Evolutionary conservation across 2,888 invertebrate species (phyloP), one percentile per base, ranked within the genome.

Genomic region (Barypeithes pellucidus): DNA sequence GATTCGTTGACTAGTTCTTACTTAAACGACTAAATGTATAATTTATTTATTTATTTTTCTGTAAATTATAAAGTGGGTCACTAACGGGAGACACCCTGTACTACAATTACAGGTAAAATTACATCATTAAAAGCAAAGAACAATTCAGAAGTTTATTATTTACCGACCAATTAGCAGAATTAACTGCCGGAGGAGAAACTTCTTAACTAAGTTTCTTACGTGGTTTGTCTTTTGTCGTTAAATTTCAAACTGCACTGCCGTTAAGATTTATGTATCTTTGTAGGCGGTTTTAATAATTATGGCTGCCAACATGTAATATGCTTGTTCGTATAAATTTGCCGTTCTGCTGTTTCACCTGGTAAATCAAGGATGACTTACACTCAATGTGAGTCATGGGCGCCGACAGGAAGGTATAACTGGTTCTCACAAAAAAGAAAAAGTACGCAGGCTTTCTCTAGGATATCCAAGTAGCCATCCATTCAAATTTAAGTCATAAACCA

Each of bases 191-290:
- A 24, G 22, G n/a, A 24, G 50, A 24, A 24, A 24, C 12, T 50
- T 50, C 50, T 24, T 24, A 50, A 24, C 22, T 1, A 50, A 50
- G 50, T 50, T 50, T 5, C 24, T 50, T 50, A n/a, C 11, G 20
- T 47, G 18, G 47, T 47, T 16, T 14, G 43, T 45, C 43, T 20
- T 47, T 47, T n/a, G 50, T 50, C 22, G 50, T 20, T 20, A 50
- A 50, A 24, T 50, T 50, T 24, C 50, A 50, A 50, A 24, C n/a
- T 50, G 50, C 50, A 50, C n/a, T 7, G n/a, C 50, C 11, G 50
- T 50, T 50, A 50, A 22, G 16, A 50, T 22, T 50, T 22, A 50
- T 24, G 2, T n/a, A 9, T 20, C 8, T 8, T 22, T 5, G 8
- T 11, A 22, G 20, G 5, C 8, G 47, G 47, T 18, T 9, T 9